These are phyloP conservation scores for Charaxes varanes DNA, from an alignment of 1,140 invertebrate species.

Conservation along the genomic window DNA sequence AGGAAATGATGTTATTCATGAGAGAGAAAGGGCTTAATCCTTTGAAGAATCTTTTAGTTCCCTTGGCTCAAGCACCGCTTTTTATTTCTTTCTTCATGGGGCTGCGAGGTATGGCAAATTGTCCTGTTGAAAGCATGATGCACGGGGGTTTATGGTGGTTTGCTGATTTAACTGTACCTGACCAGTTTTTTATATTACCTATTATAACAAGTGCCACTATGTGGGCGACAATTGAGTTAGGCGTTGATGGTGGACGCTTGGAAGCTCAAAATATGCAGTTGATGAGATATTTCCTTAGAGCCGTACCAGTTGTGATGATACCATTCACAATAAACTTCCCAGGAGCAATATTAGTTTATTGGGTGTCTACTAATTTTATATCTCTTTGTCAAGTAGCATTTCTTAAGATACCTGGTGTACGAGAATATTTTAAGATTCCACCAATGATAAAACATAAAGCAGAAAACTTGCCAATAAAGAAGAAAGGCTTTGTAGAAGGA, in stretches of 20 bases:
- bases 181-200: constrained; percentile 93
- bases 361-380: constrained; percentile 92
- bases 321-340: constrained; percentile 93
- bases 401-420: constrained; percentile 83
- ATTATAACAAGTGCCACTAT: constrained; percentile 88
- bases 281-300: constrained; percentile 84
- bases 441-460: constrained; percentile 74
- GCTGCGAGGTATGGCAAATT: constrained; percentile 87
- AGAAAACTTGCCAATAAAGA: constrained; percentile 77
- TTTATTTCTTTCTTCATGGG: constrained; percentile 95
- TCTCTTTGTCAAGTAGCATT: constrained; percentile 89
- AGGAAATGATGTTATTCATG: constrained; percentile 88
- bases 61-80: constrained; percentile 88
- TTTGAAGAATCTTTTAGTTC: constrained; percentile 86
- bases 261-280: constrained; percentile 77
- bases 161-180: constrained; percentile 89
- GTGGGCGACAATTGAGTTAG: constrained; percentile 87
- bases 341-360: constrained; percentile 92
- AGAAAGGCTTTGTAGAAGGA: constrained; percentile 85
- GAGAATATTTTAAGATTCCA: constrained; percentile 88
- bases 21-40: constrained; percentile 87
- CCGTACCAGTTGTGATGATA: constrained; percentile 87
- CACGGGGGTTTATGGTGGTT: constrained; percentile 96
- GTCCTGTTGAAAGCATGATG: constrained; percentile 91
- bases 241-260: constrained; percentile 83